A percentile compares a stretch with the other conserved stretches of the same genome.
Evolutionary conservation across 2,797 vertebrate species (phyloP).

Genomic region (Alca torda): DNA sequence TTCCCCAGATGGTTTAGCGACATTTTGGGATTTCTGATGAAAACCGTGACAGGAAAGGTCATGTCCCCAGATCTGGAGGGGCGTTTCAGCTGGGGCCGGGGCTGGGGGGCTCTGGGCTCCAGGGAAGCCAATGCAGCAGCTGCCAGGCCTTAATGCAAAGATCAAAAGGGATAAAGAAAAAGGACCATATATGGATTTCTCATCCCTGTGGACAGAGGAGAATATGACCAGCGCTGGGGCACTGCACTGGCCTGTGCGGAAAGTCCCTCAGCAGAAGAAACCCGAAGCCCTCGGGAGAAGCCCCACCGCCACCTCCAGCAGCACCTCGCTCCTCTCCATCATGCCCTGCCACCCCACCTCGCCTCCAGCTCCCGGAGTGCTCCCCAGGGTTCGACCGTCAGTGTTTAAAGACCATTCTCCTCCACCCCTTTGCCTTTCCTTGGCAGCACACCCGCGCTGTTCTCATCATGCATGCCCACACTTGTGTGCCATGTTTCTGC

Average conservation of each 20-base stretch:
- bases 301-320: neutral
- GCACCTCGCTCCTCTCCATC: neutral
- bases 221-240: neutral
- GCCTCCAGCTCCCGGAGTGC: neutral
- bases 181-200: neutral
- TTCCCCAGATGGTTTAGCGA: neutral
- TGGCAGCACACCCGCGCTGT: accelerated
- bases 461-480: neutral
- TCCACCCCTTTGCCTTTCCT: neutral
- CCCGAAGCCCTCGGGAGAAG: neutral
- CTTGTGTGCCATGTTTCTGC: accelerated
- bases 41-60: neutral
- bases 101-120: neutral
- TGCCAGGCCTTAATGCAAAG: neutral
- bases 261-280: neutral
- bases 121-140: neutral
- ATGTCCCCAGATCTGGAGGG: neutral
- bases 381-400: neutral
- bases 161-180: neutral
- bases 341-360: neutral
- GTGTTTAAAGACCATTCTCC: neutral
- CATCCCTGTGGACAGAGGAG: accelerated
- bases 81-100: neutral
- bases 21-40: neutral
- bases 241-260: neutral